A percentile compares a stretch with the other conserved stretches of the same genome.
Evolutionary conservation across 2,797 vertebrate genomes (phyloP).

Genomic region (Tachyglossus aculeatus): DNA sequence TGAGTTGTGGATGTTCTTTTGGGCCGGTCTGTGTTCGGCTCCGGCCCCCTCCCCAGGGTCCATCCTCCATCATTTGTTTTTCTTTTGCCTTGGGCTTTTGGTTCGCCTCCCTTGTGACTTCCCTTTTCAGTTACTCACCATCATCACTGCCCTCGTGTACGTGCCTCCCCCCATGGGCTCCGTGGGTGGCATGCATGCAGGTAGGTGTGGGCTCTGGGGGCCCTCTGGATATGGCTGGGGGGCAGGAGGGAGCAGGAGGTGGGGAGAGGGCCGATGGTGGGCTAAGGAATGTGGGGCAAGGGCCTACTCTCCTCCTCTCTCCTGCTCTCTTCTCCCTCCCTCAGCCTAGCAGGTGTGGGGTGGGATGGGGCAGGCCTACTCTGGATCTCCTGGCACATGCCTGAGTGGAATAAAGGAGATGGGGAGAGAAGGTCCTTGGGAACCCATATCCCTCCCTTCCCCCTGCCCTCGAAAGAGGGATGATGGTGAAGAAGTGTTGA

Average conservation of each 20-base stretch:
- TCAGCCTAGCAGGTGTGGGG: no score
- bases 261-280: neutral
- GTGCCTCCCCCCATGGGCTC: slow-evolving; percentile 65
- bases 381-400: no score
- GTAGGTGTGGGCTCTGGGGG: slow-evolving; percentile 76
- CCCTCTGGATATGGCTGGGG: neutral
- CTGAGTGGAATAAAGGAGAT: no score
- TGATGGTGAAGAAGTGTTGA: no score
- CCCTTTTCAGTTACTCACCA: slow-evolving; percentile 87
- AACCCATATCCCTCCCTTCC: no score
- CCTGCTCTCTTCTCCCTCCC: neutral
- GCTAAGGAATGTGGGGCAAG: neutral
- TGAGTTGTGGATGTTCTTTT: no score
- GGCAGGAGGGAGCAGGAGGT: neutral
- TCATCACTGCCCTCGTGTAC: slow-evolving; percentile 56
- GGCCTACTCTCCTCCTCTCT: neutral
- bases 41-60: slow-evolving; percentile 21
- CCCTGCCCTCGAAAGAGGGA: no score
- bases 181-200: slow-evolving; percentile 77
- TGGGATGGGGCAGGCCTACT: no score
- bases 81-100: slow-evolving; percentile 54
- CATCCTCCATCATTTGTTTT: slow-evolving; percentile 69
- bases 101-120: slow-evolving; percentile 52
- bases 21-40: neutral
- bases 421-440: no score